Evolutionary conservation across 2,113 vertebrate genomes (phyloP).

Genomic region (Ibidorhyncha struthersii): DNA sequence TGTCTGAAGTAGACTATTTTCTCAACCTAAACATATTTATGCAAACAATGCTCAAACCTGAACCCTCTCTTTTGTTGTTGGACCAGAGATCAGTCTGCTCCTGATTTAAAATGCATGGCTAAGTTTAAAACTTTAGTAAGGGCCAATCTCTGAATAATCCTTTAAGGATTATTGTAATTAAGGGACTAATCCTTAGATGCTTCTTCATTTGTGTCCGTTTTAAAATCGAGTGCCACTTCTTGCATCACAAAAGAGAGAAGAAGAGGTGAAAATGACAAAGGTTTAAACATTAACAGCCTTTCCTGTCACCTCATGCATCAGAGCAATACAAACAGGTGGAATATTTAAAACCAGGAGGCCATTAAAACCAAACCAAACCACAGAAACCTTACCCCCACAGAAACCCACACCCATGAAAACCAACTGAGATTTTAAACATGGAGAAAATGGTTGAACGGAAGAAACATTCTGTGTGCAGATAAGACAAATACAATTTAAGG

Average conservation of each 20-base stretch:
- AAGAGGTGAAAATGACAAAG: slow-evolving; percentile 65
- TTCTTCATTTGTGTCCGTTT: slow-evolving; percentile 59
- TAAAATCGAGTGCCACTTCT: slow-evolving; percentile 51
- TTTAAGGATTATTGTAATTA: slow-evolving; percentile 73
- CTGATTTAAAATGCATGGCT: slow-evolving; percentile 63
- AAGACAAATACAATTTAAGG: neutral
- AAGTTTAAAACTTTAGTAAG: slow-evolving; percentile 67
- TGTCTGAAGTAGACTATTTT: neutral
- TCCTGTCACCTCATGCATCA: slow-evolving; percentile 52
- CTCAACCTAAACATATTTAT: neutral
- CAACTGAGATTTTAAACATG: neutral
- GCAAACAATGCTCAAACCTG: slow-evolving; percentile 2
- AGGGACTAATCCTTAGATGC: slow-evolving; percentile 54
- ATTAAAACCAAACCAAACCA: neutral
- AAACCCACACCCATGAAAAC: neutral
- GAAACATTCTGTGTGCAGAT: neutral
- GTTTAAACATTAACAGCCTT: slow-evolving; percentile 58
- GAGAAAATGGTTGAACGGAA: neutral
- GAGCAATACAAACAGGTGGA: neutral
- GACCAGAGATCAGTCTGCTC: neutral
- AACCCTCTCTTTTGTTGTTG: slow-evolving; percentile 16
- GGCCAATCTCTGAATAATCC: slow-evolving; percentile 61
- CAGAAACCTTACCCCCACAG: neutral
- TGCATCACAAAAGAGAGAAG: slow-evolving; percentile 70
- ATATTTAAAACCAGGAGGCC: slow-evolving; percentile 17